Evolutionary conservation across 2,113 vertebrate genomes (phyloP), one percentile per base, ranked within the genome.

Genomic region (Tragelaphus imberbis): DNA sequence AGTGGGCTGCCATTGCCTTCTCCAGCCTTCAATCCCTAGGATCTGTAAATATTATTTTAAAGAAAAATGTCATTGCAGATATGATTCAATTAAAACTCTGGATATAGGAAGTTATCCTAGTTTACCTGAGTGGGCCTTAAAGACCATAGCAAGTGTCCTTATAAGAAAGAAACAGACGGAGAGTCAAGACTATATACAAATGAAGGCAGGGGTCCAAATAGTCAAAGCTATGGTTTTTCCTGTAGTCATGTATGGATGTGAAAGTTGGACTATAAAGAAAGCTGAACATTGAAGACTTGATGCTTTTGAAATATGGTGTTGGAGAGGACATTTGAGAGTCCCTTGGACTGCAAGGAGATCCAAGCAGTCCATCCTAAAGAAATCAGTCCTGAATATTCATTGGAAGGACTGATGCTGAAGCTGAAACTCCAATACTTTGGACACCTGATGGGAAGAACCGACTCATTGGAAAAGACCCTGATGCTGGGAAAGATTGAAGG

Each of bases 221-320:
- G n/a, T 40, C 68, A 71, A 40, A 3, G 68, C 19, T 23, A 6
- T 40, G n/a, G 68, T 40, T 40, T 71, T 40, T 23, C 19, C n/a
- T 0, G 10, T 40, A 11, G n/a, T 75, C n/a, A 75, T 75, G 5
- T 36, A 36, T 23, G n/a, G n/a, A 36, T 75, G n/a, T 75, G 68
- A 75, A 10, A 25, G 19, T 11, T 71, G 5, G 10, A 75, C n/a
- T 23, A 2, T 71, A 1, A 75, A 40, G 68, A 75, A 40, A 13
- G 68, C 5, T 75, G n/a, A 40, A 21, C 0, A 2, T 10, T 0
- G 1, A 23, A 71, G n/a, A 13, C 23, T 1, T 40, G n/a, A 71
- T 40, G 68, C n/a, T 71, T 71, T 40, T 23, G 19, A 71, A 12
- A 0, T 36, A 9, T 40, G n/a, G 19, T 71, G n/a, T 23, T 71